Evolutionary conservation across 2,113 vertebrate genomes (phyloP).

Genomic region (Ctenomys sociabilis): DNA sequence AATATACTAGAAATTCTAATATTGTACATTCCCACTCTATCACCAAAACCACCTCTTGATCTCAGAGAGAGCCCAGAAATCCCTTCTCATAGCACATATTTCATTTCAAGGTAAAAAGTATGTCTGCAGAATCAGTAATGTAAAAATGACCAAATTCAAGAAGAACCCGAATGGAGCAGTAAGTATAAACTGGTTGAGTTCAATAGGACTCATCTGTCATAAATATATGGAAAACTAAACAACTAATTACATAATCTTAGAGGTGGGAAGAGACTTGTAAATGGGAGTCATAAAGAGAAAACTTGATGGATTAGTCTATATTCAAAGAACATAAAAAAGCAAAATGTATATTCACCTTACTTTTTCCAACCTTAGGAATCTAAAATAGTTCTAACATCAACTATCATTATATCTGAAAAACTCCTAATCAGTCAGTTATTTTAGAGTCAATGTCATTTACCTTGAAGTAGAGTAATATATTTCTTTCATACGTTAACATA

Average conservation of each 20-base stretch:
- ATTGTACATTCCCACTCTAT: background rate
- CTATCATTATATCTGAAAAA: slow-evolving; percentile 8
- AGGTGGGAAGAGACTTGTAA: background rate
- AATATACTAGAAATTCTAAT: background rate
- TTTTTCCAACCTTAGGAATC: background rate
- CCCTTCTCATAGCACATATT: background rate
- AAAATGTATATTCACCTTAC: background rate
- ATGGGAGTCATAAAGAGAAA: background rate
- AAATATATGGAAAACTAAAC: background rate
- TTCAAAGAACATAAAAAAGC: background rate
- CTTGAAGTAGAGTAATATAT: background rate
- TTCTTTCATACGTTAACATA: background rate
- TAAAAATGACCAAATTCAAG: background rate
- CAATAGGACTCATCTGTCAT: background rate
- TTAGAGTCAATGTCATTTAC: background rate
- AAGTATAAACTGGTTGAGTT: background rate
- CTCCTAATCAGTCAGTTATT: slow-evolving; percentile 2
- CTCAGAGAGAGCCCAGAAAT: background rate
- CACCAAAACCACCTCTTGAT: background rate
- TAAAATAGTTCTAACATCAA: slow-evolving; percentile 16
- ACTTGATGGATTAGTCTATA: background rate
- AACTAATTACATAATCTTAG: background rate
- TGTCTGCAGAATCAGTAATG: background rate
- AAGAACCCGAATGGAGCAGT: background rate
- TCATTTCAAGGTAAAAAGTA: background rate